A percentile compares a stretch with the other conserved stretches of the same genome.
Conservation (phyloP, 2,888 invertebrate genomes). For the Epicampocera succincta region DNA sequence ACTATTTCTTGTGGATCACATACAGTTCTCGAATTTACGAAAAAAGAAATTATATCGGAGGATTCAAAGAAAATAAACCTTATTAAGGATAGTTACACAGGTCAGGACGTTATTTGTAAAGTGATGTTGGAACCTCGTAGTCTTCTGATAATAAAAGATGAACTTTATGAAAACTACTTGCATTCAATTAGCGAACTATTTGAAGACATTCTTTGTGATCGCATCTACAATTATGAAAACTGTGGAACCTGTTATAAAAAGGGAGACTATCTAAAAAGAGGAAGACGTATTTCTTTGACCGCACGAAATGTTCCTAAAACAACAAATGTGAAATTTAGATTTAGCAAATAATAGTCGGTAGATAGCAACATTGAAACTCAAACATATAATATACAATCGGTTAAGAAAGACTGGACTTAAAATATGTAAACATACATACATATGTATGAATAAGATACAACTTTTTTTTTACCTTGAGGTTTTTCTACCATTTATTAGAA, state of each 20-base stretch:
- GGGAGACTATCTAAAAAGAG: conserved; percentile 86
- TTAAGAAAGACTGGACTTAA: too few relatives aligned
- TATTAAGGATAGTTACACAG: conserved; percentile 14
- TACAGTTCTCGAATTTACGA: conserved; percentile 90
- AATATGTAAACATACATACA: too few relatives aligned
- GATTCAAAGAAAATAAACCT: conserved; percentile 65
- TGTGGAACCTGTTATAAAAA: conserved; percentile 84
- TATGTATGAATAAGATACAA: too few relatives aligned
- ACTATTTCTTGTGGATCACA: conserved; percentile 96
- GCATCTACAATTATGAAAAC: conserved; percentile 85
- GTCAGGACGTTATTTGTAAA: conserved; percentile 84
- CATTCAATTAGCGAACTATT: conserved; percentile 91
- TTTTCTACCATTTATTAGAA: too few relatives aligned
- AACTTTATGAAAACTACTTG: conserved; percentile 91
- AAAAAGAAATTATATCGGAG: conserved; percentile 70
- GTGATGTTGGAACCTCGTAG: conserved; percentile 93
- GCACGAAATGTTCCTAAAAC: conserved; percentile 96
- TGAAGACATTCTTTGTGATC: conserved; percentile 85
- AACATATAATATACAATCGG: too few relatives aligned
- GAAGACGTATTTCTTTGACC: conserved; percentile 94
- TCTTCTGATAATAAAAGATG: conserved; percentile 91
- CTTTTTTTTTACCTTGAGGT: too few relatives aligned
- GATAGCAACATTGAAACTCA: too few relatives aligned
- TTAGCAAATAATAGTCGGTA: conserved; percentile 76
- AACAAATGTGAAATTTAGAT: conserved; percentile 87